Base-by-base conservation (phyloP, 1,140 invertebrate species). In the Oryzaephilus surinamensis region DNA sequence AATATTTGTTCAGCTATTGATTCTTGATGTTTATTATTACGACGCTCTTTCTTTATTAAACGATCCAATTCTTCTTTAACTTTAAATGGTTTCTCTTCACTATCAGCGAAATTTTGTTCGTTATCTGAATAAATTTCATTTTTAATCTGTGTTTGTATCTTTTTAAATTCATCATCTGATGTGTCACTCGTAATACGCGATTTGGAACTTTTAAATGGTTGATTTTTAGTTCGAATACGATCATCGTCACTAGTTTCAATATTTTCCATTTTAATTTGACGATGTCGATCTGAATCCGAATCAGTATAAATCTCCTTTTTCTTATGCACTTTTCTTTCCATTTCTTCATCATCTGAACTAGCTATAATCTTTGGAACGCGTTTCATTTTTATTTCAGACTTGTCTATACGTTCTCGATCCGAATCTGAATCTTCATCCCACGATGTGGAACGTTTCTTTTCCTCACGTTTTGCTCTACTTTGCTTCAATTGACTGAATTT, bases 401-500 rank as follows among this genome's bases (percentile, higher is more conserved):
- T 63, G 49, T 35, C 29, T 30, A 23, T 10, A 24, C 46, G 28
- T 30, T 55, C 51, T 30, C 46, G 42, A 39, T 71, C 71, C 38
- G 79, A 82, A 30, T 84, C 79, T 1, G 77, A 79, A 53, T 81
- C 83, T 41, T 87, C 85, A 54, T 91, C 85, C 72, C 84, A 86
- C 15, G 84, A 89, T 1, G 79, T 81, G 4, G 83, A 87, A 40
- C 85, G 72, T 60, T 89, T 89, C 70, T 90, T 90, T 60, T 86
- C 83, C 45, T 79, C 82, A 11, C 82, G 70, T 58, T 87, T 84
- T 0, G 84, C 84, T 41, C 86, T 69, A 56, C 83, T 84, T 58
- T 91, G 81, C 57, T 93, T 90, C 21, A 93, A 58, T 52, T 88
- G 81, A 51, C 79, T 84, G 54, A 93, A 91, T 62, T 91, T 90